Percentiles rank a stretch among this genome's conserved stretches.
phyloP scores from a whole-genome alignment of 2,888 invertebrate species.

The Pristionchus mayeri region DNA sequence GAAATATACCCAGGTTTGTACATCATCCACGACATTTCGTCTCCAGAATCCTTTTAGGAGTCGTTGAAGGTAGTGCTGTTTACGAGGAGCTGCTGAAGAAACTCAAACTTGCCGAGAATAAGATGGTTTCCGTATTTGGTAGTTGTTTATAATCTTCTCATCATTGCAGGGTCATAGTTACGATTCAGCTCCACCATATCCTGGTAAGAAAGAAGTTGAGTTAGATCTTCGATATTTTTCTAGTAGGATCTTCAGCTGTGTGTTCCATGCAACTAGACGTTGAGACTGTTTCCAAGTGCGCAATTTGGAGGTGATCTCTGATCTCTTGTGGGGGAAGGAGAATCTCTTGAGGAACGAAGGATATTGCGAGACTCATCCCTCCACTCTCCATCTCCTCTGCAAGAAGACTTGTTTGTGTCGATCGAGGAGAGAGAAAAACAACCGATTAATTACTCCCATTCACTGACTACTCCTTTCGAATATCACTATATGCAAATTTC shows the following conservation, averaged over 20 bases:
- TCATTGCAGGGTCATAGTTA: neutral
- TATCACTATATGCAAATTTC: no score
- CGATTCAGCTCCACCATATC: slow-evolving; percentile 20
- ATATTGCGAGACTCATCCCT: slow-evolving; percentile 28
- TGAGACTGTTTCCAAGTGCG: slow-evolving; percentile 6
- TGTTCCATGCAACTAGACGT: slow-evolving; percentile 35
- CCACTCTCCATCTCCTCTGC: slow-evolving; percentile 35
- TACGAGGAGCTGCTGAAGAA: slow-evolving; percentile 38
- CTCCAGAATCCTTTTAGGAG: neutral
- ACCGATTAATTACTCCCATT: neutral
- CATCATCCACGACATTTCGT: neutral
- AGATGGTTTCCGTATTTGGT: neutral
- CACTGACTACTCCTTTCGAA: no score
- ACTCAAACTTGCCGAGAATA: slow-evolving; percentile 22
- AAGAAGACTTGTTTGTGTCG: slow-evolving; percentile 39
- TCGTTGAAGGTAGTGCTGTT: neutral
- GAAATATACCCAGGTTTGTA: slow-evolving; percentile 21
- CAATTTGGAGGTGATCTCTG: slow-evolving; percentile 33
- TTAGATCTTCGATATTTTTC: slow-evolving; percentile 36
- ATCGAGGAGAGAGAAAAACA: neutral
- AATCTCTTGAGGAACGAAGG: slow-evolving; percentile 11
- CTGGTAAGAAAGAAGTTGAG: neutral
- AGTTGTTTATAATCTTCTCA: neutral
- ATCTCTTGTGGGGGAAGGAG: neutral
- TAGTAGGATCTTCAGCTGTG: slow-evolving; percentile 1